Percentiles rank a stretch among this genome's conserved stretches.
Evolutionary conservation across 35 echinoderm and acorn worm genomes (phyloP).

Genomic region (Antedon bifida): DNA sequence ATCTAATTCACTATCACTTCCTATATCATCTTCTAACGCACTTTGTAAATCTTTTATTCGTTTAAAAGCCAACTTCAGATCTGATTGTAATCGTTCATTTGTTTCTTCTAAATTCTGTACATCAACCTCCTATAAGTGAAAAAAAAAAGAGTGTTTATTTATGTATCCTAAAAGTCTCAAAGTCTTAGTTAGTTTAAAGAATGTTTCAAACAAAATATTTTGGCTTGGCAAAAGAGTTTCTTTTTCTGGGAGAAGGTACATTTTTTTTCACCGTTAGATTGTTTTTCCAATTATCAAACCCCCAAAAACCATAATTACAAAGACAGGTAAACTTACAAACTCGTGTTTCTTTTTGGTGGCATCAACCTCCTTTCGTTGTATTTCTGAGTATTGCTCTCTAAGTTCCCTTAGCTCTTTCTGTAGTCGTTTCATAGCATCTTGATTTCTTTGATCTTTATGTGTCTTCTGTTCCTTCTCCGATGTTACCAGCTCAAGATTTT

Average conservation of each 20-base stretch:
- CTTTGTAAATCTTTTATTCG: constrained; percentile 73
- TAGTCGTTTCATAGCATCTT: constrained; percentile 33
- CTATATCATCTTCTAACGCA: constrained; percentile 63
- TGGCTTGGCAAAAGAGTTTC: too few relatives aligned
- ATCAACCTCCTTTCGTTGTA: constrained; percentile 65
- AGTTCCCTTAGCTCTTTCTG: constrained; percentile 64
- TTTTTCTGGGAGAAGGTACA: background rate
- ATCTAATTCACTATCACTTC: constrained; percentile 49
- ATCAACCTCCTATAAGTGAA: constrained; percentile 41
- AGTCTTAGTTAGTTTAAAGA: background rate
- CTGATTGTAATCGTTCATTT: constrained; percentile 60
- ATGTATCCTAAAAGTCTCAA: background rate
- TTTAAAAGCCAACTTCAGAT: constrained; percentile 88
- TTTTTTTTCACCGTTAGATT: too few relatives aligned
- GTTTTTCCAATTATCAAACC: too few relatives aligned
- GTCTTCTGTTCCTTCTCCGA: constrained; percentile 32
- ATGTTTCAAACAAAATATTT: background rate
- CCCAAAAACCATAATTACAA: background rate
- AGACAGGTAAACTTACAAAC: constrained; percentile 45
- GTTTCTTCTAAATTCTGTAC: constrained; percentile 47
- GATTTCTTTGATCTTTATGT: constrained; percentile 28
- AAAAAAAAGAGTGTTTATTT: background rate
- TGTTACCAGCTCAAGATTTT: constrained; percentile 41
- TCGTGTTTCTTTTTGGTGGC: constrained; percentile 68
- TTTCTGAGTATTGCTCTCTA: constrained; percentile 49